These are phyloP conservation scores for Sebastes miniatus DNA, from an alignment of 2,797 vertebrate species.

Conservation along the genomic window DNA sequence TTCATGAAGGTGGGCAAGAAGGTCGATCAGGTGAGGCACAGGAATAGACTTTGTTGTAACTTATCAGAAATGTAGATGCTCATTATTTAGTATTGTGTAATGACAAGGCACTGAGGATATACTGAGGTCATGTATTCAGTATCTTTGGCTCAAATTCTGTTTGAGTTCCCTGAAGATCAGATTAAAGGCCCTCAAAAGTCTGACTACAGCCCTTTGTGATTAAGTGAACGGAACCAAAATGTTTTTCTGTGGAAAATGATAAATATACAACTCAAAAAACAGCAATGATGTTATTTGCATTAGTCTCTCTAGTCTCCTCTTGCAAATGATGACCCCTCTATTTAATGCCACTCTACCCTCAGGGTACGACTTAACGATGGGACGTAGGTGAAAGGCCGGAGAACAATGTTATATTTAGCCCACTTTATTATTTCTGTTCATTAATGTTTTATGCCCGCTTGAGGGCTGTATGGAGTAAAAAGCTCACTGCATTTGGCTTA, in stretches of 20 bases:
- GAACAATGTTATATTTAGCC: slow-evolving; percentile 56
- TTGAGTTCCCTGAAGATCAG: neutral
- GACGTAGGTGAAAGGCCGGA: slow-evolving; percentile 12
- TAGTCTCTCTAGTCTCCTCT: neutral
- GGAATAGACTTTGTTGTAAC: neutral
- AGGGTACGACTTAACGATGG: slow-evolving; percentile 32
- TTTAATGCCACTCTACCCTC: slow-evolving; percentile 17
- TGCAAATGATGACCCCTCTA: slow-evolving; percentile 7
- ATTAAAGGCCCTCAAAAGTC: neutral
- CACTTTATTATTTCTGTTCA: slow-evolving; percentile 44
- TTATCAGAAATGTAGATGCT: neutral
- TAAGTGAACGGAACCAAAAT: neutral
- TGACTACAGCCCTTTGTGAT: neutral
- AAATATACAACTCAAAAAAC: neutral
- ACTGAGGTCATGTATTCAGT: neutral
- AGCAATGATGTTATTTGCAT: neutral
- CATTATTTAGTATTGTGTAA: neutral
- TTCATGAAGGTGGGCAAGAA: slow-evolving; percentile 52
- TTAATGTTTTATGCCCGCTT: slow-evolving; percentile 41
- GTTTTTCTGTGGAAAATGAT: neutral
- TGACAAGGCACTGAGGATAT: neutral
- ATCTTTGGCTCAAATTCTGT: neutral
- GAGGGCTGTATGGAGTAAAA: slow-evolving; percentile 14
- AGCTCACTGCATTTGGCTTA: neutral
- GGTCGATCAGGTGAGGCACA: slow-evolving; percentile 65